These are phyloP conservation scores for Sarcophaga peregrina DNA, from an alignment of 1,140 invertebrate genomes.

Conservation along the genomic window DNA sequence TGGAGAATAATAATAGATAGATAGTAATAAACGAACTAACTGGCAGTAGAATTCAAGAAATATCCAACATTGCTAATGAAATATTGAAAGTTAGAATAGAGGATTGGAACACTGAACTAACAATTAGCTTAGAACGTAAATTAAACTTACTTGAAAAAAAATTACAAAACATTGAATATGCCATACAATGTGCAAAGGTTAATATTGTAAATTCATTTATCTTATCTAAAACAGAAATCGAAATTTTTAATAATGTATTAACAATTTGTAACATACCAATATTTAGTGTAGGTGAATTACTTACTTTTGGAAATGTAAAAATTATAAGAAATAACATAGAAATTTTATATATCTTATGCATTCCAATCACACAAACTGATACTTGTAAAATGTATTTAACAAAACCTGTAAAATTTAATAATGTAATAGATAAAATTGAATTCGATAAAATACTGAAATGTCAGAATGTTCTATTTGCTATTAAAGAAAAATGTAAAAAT, in stretches of 20 bases:
- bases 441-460: too few species aligned
- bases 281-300: not conserved
- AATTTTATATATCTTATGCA: too few species aligned
- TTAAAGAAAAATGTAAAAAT: too few species aligned
- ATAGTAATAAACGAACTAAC: not conserved
- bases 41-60: not conserved
- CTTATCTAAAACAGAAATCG: not conserved
- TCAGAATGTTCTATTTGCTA: too few species aligned
- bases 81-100: not conserved
- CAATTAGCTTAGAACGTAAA: not conserved
- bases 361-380: too few species aligned
- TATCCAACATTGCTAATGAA: not conserved
- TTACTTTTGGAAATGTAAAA: not conserved
- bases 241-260: not conserved
- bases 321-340: not conserved
- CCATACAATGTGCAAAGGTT: not conserved
- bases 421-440: too few species aligned
- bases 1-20: not conserved
- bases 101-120: not conserved
- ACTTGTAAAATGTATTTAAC: too few species aligned
- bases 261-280: not conserved
- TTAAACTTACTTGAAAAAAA: not conserved
- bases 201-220: not conserved
- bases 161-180: not conserved
- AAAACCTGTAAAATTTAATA: too few species aligned